Base-by-base conservation (phyloP, 1,140 invertebrate species). In the Pachyrhynchus sulphureomaculatus region DNA sequence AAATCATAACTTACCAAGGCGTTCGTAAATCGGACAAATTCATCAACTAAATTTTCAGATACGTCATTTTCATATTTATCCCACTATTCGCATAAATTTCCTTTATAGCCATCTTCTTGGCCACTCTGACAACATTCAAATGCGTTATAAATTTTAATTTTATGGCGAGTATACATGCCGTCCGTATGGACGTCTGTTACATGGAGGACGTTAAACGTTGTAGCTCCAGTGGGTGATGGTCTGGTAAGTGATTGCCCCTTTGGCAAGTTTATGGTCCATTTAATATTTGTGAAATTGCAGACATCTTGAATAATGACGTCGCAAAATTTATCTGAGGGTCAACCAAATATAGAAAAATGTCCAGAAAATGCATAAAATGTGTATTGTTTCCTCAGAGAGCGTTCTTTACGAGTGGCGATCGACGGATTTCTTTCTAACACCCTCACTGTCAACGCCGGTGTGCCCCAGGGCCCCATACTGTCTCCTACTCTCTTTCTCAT, bases 171-270 rank as follows among this genome's bases (percentile, higher is more conserved):
- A 70, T 95, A 96, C 8, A 82, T 70, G 0, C 84, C 83, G 75
- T 95, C 92, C 49, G 88, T 83, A 73, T 96, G 93, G 29, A 91
- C 82, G 71, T 95, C 93, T 0, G 87, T 85, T 29, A 95, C 71
- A 29, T 95, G 88, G 8, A 91, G 77, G 24, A 93, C 79, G 66
- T 84, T 82, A 0, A 37, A 18, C 3, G 36, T 41, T 4, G 47
- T 21, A 6, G 26, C 26, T 29, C 26, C 26, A 29, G 6, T 10
- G 6, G 26, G 26, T 10, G 37, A 15, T 1, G 34, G 62, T 18
- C 48, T 3, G 32, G 29, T 36, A 9, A 62, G 60, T n/a, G 68
- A 51, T 51, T 51, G 47, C 48, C 58, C 60, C n/a, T 64, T 48
- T 18, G 81, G 78, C 21, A 86, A 68, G 13, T 81, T 72, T 1